Evolutionary conservation across 1,140 invertebrate species (phyloP), one percentile per base, ranked within the genome.

Genomic region (Sitobion miscanthi): DNA sequence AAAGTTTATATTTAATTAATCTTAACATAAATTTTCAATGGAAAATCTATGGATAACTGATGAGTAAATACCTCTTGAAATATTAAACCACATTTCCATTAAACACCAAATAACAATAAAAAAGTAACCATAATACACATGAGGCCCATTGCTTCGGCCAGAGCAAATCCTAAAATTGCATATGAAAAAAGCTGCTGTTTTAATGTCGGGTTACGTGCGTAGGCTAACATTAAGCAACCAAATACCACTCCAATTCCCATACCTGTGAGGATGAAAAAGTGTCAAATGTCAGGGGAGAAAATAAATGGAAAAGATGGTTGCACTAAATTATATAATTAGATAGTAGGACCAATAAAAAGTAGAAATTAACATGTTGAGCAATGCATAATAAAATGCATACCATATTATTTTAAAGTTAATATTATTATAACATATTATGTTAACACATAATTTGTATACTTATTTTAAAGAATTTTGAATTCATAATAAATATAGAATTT

Each of bases 61-160:
- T 89, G n/a, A 89, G 6, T 7, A n/a, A 49, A 52, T 54, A 35
- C 0, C 21, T 49, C 6, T 20, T 49, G 23, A 54, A 54, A 83
- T 86, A 45, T 45, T 30, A 49, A 93, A 47, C 20, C 7, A 54
- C 25, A 62, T 45, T 42, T 93, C 52, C 42, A 89, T 88, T 93
- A 97, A 95, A 96, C 95, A 52, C 97, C 98, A 96, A 98, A 99
- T 94, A 99, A 96, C 95, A 99, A 96, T 94, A 99, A 95, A 96
- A 99, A 99, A 86, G 98, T 97, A 96, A 99, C 98, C 98, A 99
- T 99, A 94, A 99, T 95, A 96, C 98, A 99, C 96, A 99, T 99
- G 83, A 99, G 96, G 95, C 98, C 99, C 97, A 99, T 99, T 94
- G 98, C 98, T 96, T 99, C 98, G 94, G 98, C 98, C 62, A 99